Evolutionary conservation across 2,113 vertebrate genomes (phyloP).

Genomic region (Emberiza fucata): DNA sequence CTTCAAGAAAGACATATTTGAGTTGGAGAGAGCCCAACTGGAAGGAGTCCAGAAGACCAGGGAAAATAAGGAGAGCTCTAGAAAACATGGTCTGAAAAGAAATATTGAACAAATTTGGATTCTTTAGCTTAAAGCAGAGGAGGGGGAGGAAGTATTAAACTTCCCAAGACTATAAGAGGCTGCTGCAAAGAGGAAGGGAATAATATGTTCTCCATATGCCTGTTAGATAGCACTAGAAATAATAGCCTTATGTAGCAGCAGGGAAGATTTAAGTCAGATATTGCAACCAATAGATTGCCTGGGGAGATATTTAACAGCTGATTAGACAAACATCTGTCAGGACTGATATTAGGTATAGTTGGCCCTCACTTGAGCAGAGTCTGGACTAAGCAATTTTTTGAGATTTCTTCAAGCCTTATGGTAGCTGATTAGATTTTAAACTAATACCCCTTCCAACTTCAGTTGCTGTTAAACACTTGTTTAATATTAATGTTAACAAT

Average conservation of each 20-base stretch:
- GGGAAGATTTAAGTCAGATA: constrained; percentile 53
- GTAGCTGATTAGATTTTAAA: constrained; percentile 5
- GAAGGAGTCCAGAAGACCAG: constrained; percentile 46
- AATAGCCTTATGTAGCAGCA: constrained; percentile 53
- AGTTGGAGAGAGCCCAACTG: constrained; percentile 42
- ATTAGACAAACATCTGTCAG: constrained; percentile 62
- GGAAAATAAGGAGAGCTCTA: constrained; percentile 4
- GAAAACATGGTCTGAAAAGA: constrained; percentile 38
- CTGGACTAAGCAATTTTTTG: background rate
- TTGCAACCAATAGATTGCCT: constrained; percentile 49
- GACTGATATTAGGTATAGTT: background rate
- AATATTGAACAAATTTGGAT: constrained; percentile 31
- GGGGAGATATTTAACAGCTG: constrained; percentile 48
- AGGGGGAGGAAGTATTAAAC: constrained; percentile 22
- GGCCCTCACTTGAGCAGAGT: background rate
- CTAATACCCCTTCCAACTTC: background rate
- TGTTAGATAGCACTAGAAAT: constrained; percentile 45
- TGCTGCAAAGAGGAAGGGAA: constrained; percentile 11
- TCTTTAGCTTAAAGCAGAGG: constrained; percentile 29
- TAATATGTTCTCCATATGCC: constrained; percentile 63
- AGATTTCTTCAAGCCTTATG: background rate
- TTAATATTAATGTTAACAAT: background rate
- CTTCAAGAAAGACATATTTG: constrained; percentile 34
- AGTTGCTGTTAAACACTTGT: background rate
- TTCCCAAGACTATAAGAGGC: constrained; percentile 20